Conservation (phyloP, 2,888 invertebrate species). For the Pandemis heparana region DNA sequence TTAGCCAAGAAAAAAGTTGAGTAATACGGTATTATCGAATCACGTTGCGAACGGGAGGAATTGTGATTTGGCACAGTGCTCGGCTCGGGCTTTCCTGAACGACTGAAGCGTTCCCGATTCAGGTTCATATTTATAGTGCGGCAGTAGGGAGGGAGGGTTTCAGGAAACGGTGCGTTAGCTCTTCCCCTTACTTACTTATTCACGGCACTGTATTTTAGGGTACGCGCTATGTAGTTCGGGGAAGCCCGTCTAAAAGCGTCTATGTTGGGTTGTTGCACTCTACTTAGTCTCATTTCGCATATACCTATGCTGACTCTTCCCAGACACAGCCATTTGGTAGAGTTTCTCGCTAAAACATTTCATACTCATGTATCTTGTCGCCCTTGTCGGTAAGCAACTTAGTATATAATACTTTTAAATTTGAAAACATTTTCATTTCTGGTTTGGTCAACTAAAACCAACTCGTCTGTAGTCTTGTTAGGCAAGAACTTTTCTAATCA, state of each 20-base stretch:
- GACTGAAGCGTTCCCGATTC: conserved; percentile 76
- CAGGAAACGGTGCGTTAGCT: conserved; percentile 69
- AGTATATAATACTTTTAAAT: too few species aligned
- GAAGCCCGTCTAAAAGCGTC: conserved; percentile 74
- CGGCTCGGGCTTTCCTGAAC: conserved; percentile 75
- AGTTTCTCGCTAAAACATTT: background rate
- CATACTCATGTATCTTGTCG: background rate
- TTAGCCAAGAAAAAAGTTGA: conserved; percentile 53
- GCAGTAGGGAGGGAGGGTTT: conserved; percentile 68
- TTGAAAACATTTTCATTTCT: too few species aligned
- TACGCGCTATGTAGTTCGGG: conserved; percentile 74
- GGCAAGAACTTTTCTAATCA: too few species aligned
- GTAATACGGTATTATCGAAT: conserved; percentile 46
- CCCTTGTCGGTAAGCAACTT: background rate
- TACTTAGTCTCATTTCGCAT: conserved; percentile 35
- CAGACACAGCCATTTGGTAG: conserved; percentile 6
- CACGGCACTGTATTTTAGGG: conserved; percentile 71
- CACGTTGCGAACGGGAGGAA: conserved; percentile 72
- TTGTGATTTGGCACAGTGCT: conserved; percentile 74
- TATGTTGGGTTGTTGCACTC: conserved; percentile 52
- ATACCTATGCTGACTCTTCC: conserved; percentile 39
- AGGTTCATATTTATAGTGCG: conserved; percentile 79
- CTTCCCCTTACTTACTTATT: conserved; percentile 75
- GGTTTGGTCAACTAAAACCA: too few species aligned
- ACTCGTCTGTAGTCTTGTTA: too few species aligned